phyloP scores from a whole-genome alignment of 2,888 invertebrate species.

The Troides oblongomaculatus region DNA sequence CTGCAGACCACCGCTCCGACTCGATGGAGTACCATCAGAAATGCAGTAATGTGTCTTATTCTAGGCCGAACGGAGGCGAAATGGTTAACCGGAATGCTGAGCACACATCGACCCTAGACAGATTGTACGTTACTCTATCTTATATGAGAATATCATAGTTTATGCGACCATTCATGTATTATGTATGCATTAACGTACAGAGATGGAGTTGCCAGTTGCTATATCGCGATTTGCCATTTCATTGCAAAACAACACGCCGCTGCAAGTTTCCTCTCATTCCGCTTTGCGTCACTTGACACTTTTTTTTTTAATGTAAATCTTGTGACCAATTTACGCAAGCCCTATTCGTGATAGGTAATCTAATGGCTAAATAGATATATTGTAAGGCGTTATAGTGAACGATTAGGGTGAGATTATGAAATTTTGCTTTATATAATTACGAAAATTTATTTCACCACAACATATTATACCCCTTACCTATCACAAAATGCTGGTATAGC shows the following conservation, averaged over 20 bases:
- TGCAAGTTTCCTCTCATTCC: conserved; percentile 8
- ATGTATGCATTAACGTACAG: conserved; percentile 29
- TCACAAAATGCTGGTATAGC: too few species aligned
- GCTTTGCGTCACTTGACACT: too few species aligned
- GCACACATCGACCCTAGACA: conserved; percentile 76
- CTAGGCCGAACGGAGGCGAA: conserved; percentile 77
- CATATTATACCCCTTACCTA: too few species aligned
- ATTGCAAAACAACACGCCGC: conserved; percentile 12
- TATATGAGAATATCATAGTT: conserved; percentile 34
- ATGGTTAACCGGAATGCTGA: conserved; percentile 77
- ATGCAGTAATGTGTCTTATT: conserved; percentile 65
- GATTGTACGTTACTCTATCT: conserved; percentile 71
- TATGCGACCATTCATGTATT: conserved; percentile 34
- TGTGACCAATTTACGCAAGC: too few species aligned
- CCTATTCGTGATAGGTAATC: too few species aligned
- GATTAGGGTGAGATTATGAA: too few species aligned
- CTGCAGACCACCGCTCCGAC: neutral
- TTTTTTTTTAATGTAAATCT: too few species aligned
- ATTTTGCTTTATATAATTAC: too few species aligned
- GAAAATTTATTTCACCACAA: too few species aligned
- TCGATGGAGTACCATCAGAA: conserved; percentile 37
- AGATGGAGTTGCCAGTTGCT: conserved; percentile 37
- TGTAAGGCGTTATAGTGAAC: too few species aligned
- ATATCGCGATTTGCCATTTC: conserved; percentile 4
- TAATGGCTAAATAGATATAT: too few species aligned